Base-by-base conservation (phyloP, 2,888 invertebrate species). In the Hypomecis atomaria region DNA sequence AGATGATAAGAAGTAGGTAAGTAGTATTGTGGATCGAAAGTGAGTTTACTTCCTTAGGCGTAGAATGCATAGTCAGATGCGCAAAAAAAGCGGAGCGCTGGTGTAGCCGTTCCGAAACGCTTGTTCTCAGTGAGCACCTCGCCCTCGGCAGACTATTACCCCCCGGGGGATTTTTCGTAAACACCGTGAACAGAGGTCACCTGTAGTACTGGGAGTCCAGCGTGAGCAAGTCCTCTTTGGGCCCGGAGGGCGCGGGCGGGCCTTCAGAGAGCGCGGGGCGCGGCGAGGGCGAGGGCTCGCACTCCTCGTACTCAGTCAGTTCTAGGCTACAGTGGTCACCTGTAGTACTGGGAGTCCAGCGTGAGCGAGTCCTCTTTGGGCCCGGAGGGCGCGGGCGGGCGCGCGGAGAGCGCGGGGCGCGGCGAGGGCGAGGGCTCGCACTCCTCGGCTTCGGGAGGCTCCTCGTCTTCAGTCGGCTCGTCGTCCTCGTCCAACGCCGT, bases 201-300 rank as follows among this genome's bases (percentile, higher is more conserved):
- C 91, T 92, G 74, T 92, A 92, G 71, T 92, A 92, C 62, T 91
- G 92, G 0, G 87, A 78, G 73, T 90, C 90, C 10, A 89, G 67
- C 3, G 86, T 83, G 34, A 89, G 75, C 0, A 86, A 81, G 67
- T 87, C 88, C 54, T 86, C 89, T 13, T 82, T 83, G 0, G 87
- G 86, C 11, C 81, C 71, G 1, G 84, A 79, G 13, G 77, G 83
- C 1, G 86, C 83, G 2, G 86, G 81, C 0, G 90, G 86, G 11
- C 79, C 78, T 0, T 89, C 89, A 42, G 91, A 81, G 2, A 87
- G 84, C 7, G 89, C 90, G 13, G 90, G 87, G 1, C 86, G 79
- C 11, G 89, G 86, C 1, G 90, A 81, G 0, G 89, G 89, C 0
- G 89, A 86, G 0, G 89, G 87, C 67, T 84, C 85, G 65, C 89